phyloP scores from a whole-genome alignment of 2,113 vertebrate genomes.

The Petrocephalus microphthalmus region DNA sequence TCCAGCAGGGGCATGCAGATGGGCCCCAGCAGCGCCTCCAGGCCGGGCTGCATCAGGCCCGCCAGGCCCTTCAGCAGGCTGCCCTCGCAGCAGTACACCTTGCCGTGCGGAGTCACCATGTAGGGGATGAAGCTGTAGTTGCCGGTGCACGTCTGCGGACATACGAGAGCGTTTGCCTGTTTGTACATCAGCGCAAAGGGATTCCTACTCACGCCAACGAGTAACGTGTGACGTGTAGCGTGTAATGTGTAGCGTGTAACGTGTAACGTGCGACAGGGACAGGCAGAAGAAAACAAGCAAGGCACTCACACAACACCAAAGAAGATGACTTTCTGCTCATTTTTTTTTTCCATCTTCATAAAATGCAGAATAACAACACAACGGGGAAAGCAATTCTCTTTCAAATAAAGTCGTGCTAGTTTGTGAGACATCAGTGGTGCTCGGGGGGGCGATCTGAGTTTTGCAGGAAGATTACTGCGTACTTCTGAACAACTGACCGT shows the following conservation, averaged over 20 bases:
- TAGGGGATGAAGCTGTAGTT: constrained; percentile 95
- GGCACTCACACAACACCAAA: neutral
- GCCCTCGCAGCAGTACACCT: constrained; percentile 94
- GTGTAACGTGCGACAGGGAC: neutral
- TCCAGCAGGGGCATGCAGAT: constrained; percentile 93
- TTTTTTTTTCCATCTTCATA: neutral
- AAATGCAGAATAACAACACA: neutral
- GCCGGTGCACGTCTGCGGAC: constrained; percentile 81
- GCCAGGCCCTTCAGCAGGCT: constrained; percentile 92
- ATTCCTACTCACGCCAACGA: neutral
- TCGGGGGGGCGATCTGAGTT: neutral
- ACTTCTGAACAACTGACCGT: neutral
- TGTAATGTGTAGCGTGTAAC: too few species aligned
- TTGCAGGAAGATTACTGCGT: neutral
- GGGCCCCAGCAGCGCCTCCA: constrained; percentile 87
- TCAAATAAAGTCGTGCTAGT: neutral
- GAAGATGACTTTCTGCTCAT: too few species aligned
- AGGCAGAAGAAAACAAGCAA: neutral
- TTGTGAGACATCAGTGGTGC: neutral
- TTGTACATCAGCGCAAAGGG: neutral
- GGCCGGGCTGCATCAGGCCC: constrained; percentile 90
- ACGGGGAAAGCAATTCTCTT: neutral
- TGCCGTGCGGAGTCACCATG: constrained; percentile 93
- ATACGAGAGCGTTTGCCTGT: neutral
- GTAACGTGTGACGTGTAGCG: neutral